phyloP scores from a whole-genome alignment of 2,888 invertebrate species.

The Phaedon cochleariae region DNA sequence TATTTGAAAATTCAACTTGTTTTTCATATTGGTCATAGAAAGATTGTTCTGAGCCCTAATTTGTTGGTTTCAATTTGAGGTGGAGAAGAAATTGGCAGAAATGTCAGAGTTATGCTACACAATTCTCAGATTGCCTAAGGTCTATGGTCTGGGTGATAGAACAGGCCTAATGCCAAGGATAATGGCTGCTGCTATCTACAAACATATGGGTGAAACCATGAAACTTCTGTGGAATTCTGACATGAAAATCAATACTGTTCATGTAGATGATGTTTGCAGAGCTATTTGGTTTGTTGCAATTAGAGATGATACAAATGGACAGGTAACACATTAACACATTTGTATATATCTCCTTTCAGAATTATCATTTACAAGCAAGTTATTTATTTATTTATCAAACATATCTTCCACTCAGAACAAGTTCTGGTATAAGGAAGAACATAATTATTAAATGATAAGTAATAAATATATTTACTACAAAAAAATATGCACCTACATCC shows the following conservation, averaged over 20 bases:
- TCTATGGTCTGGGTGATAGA: slow-evolving; percentile 87
- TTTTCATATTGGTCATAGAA: slow-evolving; percentile 1
- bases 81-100: slow-evolving; percentile 78
- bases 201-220: slow-evolving; percentile 88
- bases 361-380: no score
- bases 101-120: slow-evolving; percentile 78
- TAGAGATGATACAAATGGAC: slow-evolving; percentile 54
- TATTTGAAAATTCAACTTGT: slow-evolving; percentile 12
- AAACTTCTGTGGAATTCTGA: slow-evolving; percentile 89
- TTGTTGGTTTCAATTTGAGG: slow-evolving; percentile 55
- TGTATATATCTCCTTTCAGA: no score
- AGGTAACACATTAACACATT: slow-evolving; percentile 44
- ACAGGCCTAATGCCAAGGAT: slow-evolving; percentile 84
- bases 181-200: slow-evolving; percentile 88
- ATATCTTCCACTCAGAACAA: no score
- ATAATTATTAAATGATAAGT: no score
- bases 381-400: no score
- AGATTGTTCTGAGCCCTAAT: no score
- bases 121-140: slow-evolving; percentile 82
- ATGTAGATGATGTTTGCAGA: slow-evolving; percentile 83
- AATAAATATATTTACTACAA: no score
- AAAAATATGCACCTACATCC: no score
- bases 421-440: no score
- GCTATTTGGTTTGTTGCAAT: slow-evolving; percentile 78
- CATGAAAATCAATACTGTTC: slow-evolving; percentile 86